Evolutionary conservation across 2,797 vertebrate genomes (phyloP), one percentile per base, ranked within the genome.

Genomic region (Catharus ustulatus): DNA sequence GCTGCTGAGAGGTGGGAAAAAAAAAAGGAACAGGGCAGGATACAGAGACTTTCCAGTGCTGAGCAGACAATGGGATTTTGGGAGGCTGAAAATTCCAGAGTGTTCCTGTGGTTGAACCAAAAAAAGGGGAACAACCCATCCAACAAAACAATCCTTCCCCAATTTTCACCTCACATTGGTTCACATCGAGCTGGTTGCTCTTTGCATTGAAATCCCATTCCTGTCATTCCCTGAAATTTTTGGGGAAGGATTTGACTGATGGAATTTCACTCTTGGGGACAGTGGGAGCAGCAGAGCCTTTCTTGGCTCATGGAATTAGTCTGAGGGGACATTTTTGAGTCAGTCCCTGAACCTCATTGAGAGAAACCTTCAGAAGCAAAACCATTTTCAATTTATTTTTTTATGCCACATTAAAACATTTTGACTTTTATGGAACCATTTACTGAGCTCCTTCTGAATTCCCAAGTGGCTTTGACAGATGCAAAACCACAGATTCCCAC

Each of bases 91-190:
- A 80, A 59, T 30, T 24, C 13, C 32, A n/a, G 14, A 3, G 2
- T 6, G 29, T 66, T 90, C 26, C n/a, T n/a, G 11, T 13, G 36
- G 24, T 2, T 74, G 13, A 84, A 66, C 22, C 6, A 36, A 15
- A 10, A 52, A 73, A 52, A 62, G 16, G 6, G 2, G 9, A 7
- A 2, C 1, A 10, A 4, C 0, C 8, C 24, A 7, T 7, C 14
- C 30, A 40, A 6, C 2, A 48, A 85, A 54, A 3, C 2, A 78
- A 46, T 12, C 5, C 43, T 55, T 16, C 24, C 22, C 9, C 20
- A 15, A 0, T 63, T 77, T 63, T 72, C 36, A 75, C 12, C 23
- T 64, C 63, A 7, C 13, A 2, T 3, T 15, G 8, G 5, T 38
- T 57, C 46, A 84, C 61, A 75, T 13, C 0, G 1, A 43, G 57